Conservation (phyloP, 2,113 vertebrate genomes). For the Thunnus thynnus region DNA sequence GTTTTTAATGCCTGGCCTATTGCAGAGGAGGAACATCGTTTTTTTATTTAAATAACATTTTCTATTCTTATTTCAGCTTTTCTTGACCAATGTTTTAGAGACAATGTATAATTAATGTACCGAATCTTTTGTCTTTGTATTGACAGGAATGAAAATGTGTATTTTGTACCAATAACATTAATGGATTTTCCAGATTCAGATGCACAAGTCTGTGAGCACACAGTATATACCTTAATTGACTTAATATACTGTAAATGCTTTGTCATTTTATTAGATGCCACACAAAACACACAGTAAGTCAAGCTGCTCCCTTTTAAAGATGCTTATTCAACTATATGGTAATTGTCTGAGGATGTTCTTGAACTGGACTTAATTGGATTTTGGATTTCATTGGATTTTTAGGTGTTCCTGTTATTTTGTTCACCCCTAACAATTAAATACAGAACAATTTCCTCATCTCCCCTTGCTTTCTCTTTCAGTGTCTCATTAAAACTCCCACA, state of each 20-base stretch:
- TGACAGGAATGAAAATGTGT: not conserved
- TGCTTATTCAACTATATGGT: not conserved
- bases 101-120: not conserved
- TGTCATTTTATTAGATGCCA: not conserved
- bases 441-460: slow-evolving; percentile 53
- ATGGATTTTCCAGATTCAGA: slow-evolving; percentile 1
- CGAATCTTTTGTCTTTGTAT: not conserved
- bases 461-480: not conserved
- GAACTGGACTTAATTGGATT: not conserved
- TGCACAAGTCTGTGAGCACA: not conserved
- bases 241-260: slow-evolving; percentile 38
- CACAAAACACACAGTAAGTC: not conserved
- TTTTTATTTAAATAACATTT: slow-evolving; percentile 19
- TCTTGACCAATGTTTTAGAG: not conserved
- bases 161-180: too few relatives aligned
- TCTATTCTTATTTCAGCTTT: slow-evolving; percentile 1
- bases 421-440: slow-evolving; percentile 54
- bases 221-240: slow-evolving; percentile 49
- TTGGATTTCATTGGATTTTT: not conserved
- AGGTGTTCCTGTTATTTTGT: not conserved
- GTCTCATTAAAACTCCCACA: slow-evolving; percentile 54
- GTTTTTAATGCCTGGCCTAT: slow-evolving; percentile 62
- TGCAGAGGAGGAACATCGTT: slow-evolving; percentile 33
- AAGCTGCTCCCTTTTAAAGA: not conserved
- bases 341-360: not conserved